Base-by-base conservation (phyloP, 1,140 invertebrate genomes). In the Eulimnadia texana region DNA sequence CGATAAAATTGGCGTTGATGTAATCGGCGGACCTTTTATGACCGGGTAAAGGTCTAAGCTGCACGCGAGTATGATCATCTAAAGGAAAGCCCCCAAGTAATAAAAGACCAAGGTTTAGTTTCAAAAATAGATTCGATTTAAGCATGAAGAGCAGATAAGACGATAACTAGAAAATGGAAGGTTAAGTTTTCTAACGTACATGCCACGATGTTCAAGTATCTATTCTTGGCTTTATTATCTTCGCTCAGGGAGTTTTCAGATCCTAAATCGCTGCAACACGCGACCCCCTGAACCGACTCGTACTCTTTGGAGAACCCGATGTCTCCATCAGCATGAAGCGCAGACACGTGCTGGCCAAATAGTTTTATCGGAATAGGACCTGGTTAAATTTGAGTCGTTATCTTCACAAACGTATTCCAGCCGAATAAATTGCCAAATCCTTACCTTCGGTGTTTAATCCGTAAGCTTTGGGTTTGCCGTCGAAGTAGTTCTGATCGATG, bases 1-100 rank as follows among this genome's bases (percentile, higher is more conserved):
- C 92, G 66, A 97, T 93, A 74, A 92, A 97, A 77, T 95, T 96
- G 23, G 90, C 93, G 78, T 98, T 98, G 29, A 97, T 92, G 71
- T 97, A 98, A 76, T 95, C 92, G 61, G 77, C 76, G 71, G 77
- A 78, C 70, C 82, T 85, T 72, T 82, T 86, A 69, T 86, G 83
- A 47, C 79, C 85, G 55, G 80, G 78, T 50, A 84, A 78, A n/a
- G 83, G 81, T 60, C 90, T 80, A 64, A 96, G 76, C 66, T 87
- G 82, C 11, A 96, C 93, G 66, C 93, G 80, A 6, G 85, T 91
- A 72, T 96, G 91, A 75, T 98, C 93, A 79, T 94, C 91, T 95
- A 71, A 58, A 77, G 76, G 69, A 66, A 66, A 66, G 62, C 49
- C n/a, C 50, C 13, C 2, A 61, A n/a, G n/a, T 42, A 60, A 13